Base-by-base conservation (phyloP, 1,140 invertebrate species). In the Asobara japonica region DNA sequence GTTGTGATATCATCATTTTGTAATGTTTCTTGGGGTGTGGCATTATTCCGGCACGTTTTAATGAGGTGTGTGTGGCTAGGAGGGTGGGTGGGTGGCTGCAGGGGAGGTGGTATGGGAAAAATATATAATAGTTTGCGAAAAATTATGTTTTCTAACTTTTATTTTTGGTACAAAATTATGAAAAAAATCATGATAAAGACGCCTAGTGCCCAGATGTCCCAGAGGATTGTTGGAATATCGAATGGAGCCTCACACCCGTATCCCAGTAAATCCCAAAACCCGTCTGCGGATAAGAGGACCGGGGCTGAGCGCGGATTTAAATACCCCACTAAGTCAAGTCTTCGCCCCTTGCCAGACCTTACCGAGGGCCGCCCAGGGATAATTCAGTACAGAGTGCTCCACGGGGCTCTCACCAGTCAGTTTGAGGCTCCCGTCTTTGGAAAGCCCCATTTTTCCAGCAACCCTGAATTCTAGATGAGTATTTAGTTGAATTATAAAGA, bases 231-330 rank as follows among this genome's bases (percentile, higher is more conserved):
- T 20, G 22, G 36, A 66, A 67, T 67, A 67, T 67, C 65, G 41
- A 67, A 67, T 29, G 65, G 38, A 51, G 29, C 29, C 65, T 48
- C 45, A 41, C 38, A 38, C 41, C 20, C 65, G 27, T 31, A 16
- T n/a, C 38, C 25, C 41, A 38, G 65, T 51, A 67, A 67, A 67
- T 67, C 65, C 65, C 29, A 48, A 41, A 45, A 45, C 29, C 41
- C 45, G 65, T 51, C 38, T 67, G 65, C 65, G 65, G 65, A 67
- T 67, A 67, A 67, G 65, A 67, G 65, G 22, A 41, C 22, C 27
- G 41, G 65, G 22, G 29, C n/a, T 18, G 31, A 51, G n/a, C 11
- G n/a, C 30, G 45, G 65, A 67, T 67, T 67, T 67, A 67, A 67
- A 67, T 67, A 67, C 65, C 65, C 38, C 36, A 48, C 45, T 48